These are phyloP conservation scores for Podilymbus podiceps DNA, from an alignment of 2,113 vertebrate species.

Conservation along the genomic window DNA sequence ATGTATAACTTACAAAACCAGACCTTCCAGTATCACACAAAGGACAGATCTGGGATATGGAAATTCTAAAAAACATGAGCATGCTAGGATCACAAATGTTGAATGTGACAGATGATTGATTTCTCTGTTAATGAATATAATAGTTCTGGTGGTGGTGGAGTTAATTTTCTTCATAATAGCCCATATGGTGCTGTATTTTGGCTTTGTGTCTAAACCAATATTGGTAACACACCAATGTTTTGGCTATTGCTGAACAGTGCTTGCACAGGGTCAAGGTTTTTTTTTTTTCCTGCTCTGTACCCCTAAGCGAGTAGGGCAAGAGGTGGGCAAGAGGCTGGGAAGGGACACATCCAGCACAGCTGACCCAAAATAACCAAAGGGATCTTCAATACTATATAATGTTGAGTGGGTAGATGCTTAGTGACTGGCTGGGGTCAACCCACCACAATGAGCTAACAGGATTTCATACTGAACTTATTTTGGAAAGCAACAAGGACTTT, in stretches of 20 bases:
- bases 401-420: background rate
- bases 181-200: background rate
- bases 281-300: background rate
- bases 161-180: background rate
- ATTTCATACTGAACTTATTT: background rate
- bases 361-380: background rate
- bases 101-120: background rate
- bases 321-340: background rate
- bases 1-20: background rate
- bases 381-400: background rate
- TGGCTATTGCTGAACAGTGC: background rate
- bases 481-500: background rate
- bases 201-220: background rate
- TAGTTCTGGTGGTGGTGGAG: background rate
- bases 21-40: background rate
- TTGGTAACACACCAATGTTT: background rate
- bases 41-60: background rate
- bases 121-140: background rate
- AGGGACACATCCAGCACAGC: background rate
- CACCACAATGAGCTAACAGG: background rate
- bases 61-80: background rate
- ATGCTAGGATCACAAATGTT: background rate
- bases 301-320: background rate
- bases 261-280: background rate
- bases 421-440: background rate